Evolutionary conservation across 2,888 invertebrate genomes (phyloP), one percentile per base, ranked within the genome.

Genomic region (Acanthococcus lagerstroemiae): DNA sequence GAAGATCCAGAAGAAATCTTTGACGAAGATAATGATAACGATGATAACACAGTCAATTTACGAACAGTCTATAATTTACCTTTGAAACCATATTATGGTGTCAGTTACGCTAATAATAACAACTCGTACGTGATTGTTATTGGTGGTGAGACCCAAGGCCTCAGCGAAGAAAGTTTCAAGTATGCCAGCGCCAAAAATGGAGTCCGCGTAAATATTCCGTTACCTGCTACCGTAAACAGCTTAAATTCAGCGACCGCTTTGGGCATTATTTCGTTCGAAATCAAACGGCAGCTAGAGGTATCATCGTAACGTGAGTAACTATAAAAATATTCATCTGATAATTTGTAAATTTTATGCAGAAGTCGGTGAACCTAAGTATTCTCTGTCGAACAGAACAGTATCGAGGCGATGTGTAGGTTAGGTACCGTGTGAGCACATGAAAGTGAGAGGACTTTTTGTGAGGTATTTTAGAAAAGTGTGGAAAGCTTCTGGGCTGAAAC

Each of bases 111-210:
- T 45, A 73, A 78, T 1, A 72, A 76, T 25, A 74, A 77, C 55
- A 75, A 79, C 25, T 80, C 84, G 70, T 80, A 83, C 26, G 81
- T 86, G 27, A 75, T 95, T 4, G 80, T 95, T 37, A 79, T 95
- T 70, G 92, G 94, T 15, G 94, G 94, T 7, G 95, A 95, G 78
- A 91, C 91, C 6, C 83, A 87, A 75, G 92, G 95, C 0, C 79
- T 95, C n/a, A 89, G 90, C 77, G 74, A 79, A 21, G 81, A 86
- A 25, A 85, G 88, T 4, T 85, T 73, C 19, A 73, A 83, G 70
- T 78, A 88, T 68, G 82, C 84, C n/a, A 74, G 77, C 27, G 74
- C 76, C 30, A 78, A 76, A 67, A 79, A 81, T 65, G 87, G 87
- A 9, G 74, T 82, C 26, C 81, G 87, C 70, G 74, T 95, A 27